Base-by-base conservation (phyloP, 2,797 vertebrate species). In the Poecilia picta region DNA sequence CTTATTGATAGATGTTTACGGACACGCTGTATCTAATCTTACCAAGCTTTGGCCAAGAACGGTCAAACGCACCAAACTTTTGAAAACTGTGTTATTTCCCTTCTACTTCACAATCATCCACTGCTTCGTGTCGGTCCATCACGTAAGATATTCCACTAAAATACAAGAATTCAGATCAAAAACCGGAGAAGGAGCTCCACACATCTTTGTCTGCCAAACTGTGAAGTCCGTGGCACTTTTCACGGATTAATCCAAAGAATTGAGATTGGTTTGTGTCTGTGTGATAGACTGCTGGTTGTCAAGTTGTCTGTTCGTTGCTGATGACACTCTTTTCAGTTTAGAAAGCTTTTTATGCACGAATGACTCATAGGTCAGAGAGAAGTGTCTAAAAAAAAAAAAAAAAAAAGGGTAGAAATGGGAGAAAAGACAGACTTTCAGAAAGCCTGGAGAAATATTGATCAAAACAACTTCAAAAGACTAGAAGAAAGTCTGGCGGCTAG, bases 401-500 rank as follows among this genome's bases (percentile, higher is more conserved):
- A 45, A 36, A 39, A 39, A 39, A 39, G 5, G 45, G 6, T 1
- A 11, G n/a, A 45, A n/a, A 71, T 43, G 18, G 41, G 64, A 68
- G 39, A 68, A 41, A 43, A n/a, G 13, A 7, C 68, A 71, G 41
- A 71, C 13, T 45, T 45, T 45, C 68, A 71, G 68, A 71, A n/a
- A 45, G 68, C 68, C 68, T 28, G 41, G 25, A 28, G 39, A 71
- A 71, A 71, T 71, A 71, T 71, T 71, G 41, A 71, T 71, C 39
- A 28, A 71, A 71, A 71, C 64, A 15, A 45, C 12, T 71, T n/a
- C 23, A 71, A 71, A 45, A 71, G 41, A n/a, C n/a, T 45, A 28
- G 12, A 28, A 15, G 25, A 71, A 71, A n/a, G 41, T n/a, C 23
- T 43, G 68, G 39, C 41, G 25, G 68, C 68, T 15, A 12, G 36